Conservation (phyloP, 1,140 invertebrate species). For the Leucophenga varia region DNA sequence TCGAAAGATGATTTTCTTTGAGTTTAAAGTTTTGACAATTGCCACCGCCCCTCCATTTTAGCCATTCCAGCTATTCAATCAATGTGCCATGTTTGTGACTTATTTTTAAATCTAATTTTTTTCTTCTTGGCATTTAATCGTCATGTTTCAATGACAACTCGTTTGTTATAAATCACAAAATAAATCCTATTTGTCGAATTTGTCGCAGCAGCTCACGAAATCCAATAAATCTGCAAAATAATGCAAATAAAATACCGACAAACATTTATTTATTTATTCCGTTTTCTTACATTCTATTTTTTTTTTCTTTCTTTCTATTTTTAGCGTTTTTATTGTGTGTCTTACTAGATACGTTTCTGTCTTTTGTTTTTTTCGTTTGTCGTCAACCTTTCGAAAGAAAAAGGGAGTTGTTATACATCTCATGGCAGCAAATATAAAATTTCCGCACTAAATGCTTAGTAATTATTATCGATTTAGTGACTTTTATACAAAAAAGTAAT, state of each 20-base stretch:
- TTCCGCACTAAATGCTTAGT: slow-evolving; percentile 16
- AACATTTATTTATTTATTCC: too few relatives aligned
- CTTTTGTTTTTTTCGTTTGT: neutral
- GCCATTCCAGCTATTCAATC: too few relatives aligned
- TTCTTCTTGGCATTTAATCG: too few relatives aligned
- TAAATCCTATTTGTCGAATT: slow-evolving; percentile 36
- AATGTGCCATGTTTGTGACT: too few relatives aligned
- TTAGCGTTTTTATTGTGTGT: too few relatives aligned
- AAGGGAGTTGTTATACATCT: neutral
- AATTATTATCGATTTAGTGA: slow-evolving; percentile 30
- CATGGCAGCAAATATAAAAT: neutral
- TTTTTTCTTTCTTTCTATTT: too few relatives aligned
- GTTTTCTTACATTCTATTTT: too few relatives aligned
- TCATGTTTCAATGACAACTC: too few relatives aligned
- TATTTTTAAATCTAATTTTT: too few relatives aligned
- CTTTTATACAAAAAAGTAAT: neutral
- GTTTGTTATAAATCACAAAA: slow-evolving; percentile 32
- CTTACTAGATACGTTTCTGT: neutral
- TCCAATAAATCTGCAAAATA: slow-evolving; percentile 20
- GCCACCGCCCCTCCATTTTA: too few relatives aligned
- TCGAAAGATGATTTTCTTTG: too few relatives aligned
- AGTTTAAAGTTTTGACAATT: too few relatives aligned
- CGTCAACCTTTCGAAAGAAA: neutral
- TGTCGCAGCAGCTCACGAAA: slow-evolving; percentile 1
- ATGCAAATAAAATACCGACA: slow-evolving; percentile 11